Evolutionary conservation across 2,888 invertebrate genomes (phyloP).

Genomic region (Andrena hattorfiana): DNA sequence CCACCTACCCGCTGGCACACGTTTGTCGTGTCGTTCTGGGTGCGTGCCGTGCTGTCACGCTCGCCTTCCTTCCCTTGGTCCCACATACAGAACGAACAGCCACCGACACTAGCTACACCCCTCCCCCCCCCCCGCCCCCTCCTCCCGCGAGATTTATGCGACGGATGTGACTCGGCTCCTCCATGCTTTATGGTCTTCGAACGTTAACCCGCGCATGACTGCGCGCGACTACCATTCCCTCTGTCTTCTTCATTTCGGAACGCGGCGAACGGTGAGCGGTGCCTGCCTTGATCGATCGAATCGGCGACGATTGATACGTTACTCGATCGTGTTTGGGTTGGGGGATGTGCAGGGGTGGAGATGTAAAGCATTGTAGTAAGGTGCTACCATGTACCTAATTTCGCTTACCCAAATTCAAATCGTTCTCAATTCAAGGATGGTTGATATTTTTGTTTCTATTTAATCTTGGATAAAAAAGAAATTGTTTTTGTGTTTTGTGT

Average conservation of each 20-base stretch:
- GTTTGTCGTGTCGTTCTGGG: constrained; percentile 69
- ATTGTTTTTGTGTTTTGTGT: no score
- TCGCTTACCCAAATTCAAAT: no score
- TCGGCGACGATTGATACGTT: not conserved
- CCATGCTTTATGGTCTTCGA: constrained; percentile 81
- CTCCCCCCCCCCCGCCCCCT: constrained; percentile 14
- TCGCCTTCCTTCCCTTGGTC: constrained; percentile 54
- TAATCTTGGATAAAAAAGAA: no score
- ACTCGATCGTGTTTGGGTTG: no score
- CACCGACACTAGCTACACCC: constrained; percentile 43
- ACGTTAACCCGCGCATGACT: constrained; percentile 70
- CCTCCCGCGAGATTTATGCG: constrained; percentile 82
- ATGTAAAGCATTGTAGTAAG: no score
- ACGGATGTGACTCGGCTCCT: constrained; percentile 82
- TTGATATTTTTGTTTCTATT: no score
- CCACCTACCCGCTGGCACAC: constrained; percentile 69
- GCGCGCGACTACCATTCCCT: constrained; percentile 33
- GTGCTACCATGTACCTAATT: no score
- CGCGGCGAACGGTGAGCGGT: not conserved
- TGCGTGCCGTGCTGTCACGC: constrained; percentile 69
- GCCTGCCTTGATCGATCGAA: not conserved
- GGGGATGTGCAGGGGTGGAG: no score
- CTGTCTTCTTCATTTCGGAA: constrained; percentile 67
- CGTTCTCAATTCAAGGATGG: no score
- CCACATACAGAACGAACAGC: constrained; percentile 59